Conservation (phyloP, 2,113 vertebrate species). For the Rhegmatorhina hoffmannsi region DNA sequence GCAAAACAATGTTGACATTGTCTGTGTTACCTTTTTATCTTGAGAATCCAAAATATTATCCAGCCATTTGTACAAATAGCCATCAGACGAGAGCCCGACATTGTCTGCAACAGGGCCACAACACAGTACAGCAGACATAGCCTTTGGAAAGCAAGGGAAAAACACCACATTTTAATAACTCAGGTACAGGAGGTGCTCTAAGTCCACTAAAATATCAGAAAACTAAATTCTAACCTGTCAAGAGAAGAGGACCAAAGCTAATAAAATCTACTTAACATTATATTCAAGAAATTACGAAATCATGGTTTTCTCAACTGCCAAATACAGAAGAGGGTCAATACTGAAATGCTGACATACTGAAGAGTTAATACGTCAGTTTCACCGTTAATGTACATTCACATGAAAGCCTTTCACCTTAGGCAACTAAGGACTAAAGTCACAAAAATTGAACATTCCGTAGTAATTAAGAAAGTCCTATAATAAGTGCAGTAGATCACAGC, state of each 20-base stretch:
- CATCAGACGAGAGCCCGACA: slow-evolving; percentile 96
- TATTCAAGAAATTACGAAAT: background rate
- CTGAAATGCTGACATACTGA: background rate
- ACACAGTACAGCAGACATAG: slow-evolving; percentile 98
- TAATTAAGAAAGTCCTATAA: background rate
- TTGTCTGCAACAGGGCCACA: slow-evolving; percentile 98
- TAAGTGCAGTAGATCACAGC: background rate
- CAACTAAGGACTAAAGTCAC: background rate
- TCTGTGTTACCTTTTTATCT: slow-evolving; percentile 90
- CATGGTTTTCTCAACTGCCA: background rate
- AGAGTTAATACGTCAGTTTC: background rate
- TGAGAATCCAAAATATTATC: slow-evolving; percentile 99
- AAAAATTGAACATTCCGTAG: background rate
- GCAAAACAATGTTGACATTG: background rate
- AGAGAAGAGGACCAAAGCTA: background rate
- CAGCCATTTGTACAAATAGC: slow-evolving; percentile 99
- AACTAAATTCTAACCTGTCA: background rate
- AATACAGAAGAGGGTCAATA: background rate
- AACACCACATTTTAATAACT: slow-evolving; percentile 34
- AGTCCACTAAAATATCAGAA: background rate
- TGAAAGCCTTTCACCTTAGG: background rate
- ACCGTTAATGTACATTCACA: background rate
- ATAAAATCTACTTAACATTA: background rate
- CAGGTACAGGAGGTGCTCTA: background rate
- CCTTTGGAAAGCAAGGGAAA: slow-evolving; percentile 78